Base-by-base conservation (phyloP, 2,113 vertebrate genomes). In the Chlamydotis undulata region DNA sequence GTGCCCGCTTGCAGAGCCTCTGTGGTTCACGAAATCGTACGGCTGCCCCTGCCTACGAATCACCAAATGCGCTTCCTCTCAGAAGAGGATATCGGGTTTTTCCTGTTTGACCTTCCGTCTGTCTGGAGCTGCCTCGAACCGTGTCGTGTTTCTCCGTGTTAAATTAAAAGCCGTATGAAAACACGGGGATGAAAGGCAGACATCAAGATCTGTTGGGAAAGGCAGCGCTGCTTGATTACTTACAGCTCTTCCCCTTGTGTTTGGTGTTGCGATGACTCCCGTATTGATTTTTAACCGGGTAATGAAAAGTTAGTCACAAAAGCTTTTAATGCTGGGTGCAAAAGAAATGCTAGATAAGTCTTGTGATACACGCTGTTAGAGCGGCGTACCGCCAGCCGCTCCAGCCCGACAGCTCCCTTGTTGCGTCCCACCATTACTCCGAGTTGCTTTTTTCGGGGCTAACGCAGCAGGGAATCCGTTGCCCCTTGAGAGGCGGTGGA, bases 151-250 rank as follows among this genome's bases (percentile, higher is more conserved):
- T 28, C 92, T 89, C 86, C 80, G 41, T 13, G 77, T 16, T 69
- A 41, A 95, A 92, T 95, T 75, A 92, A 91, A 93, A 96, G 80
- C 89, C 3, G 10, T 7, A 12, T 87, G 93, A 71, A 80, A 79
- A 29, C 4, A 1, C 22, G 81, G 76, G 87, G 93, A 87, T 95
- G 89, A 76, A 95, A 90, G 86, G 87, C 85, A 55, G 87, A 21
- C 31, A 74, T 76, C 43, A 12, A 57, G 88, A 70, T 61, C 52
- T 64, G 79, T 19, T 84, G 57, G 86, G 53, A 35, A 60, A 59
- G 60, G 83, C 73, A 35, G 56, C 4, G 41, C 41, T 64, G 57
- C 47, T 50, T 26, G 41, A 43, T 69, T n/a, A 4, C 65, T 5
- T 10, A 2, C 8, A 4, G 35, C 6, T 52, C 61, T 24, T 14